These are phyloP conservation scores for Falco concolor DNA, from an alignment of 2,797 vertebrate species.

Conservation along the genomic window DNA sequence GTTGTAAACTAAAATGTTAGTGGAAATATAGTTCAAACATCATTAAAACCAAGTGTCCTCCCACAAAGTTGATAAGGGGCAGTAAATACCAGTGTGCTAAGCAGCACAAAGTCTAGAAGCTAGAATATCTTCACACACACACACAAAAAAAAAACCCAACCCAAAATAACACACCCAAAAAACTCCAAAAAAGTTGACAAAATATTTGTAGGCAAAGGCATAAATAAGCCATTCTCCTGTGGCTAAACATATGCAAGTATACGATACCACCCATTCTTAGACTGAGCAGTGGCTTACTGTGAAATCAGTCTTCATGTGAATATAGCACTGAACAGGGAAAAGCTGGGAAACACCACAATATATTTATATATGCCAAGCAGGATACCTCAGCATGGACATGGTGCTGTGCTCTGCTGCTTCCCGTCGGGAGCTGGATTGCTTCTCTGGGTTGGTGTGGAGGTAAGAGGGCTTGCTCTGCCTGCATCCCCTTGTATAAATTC, in stretches of 20 bases:
- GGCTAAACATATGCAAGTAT: neutral
- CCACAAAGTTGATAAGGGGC: neutral
- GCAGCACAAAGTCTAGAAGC: neutral
- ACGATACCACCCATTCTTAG: neutral
- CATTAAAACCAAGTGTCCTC: neutral
- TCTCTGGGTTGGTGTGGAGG: rapidly evolving
- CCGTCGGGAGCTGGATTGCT: neutral
- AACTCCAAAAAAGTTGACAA: neutral
- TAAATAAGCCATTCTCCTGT: neutral
- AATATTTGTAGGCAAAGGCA: neutral
- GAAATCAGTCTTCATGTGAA: rapidly evolving
- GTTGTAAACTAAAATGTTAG: neutral
- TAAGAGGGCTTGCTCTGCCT: neutral
- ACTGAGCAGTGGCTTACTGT: neutral
- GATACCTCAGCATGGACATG: neutral
- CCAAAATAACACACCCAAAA: no score
- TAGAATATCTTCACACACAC: neutral
- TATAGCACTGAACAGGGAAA: neutral
- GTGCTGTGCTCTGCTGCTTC: neutral
- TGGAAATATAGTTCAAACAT: neutral
- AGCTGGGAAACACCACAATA: rapidly evolving
- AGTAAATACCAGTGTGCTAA: neutral
- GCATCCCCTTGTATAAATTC: neutral
- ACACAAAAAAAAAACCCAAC: no score
- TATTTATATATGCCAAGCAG: neutral